phyloP scores from a whole-genome alignment of 2,797 vertebrate species.

The Pangasius sanitwongsei region DNA sequence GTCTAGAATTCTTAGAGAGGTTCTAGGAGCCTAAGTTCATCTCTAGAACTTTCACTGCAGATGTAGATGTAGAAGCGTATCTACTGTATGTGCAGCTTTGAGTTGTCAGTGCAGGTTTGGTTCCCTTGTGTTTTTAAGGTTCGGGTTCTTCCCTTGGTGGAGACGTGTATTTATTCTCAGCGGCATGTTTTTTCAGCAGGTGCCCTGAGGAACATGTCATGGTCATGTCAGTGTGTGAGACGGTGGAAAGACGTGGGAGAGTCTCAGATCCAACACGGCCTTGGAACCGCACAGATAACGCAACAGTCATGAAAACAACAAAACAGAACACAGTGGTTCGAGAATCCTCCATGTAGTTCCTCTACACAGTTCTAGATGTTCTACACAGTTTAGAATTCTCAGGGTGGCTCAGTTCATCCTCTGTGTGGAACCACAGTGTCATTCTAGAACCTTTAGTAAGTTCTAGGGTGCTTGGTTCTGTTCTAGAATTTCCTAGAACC shows the following conservation, averaged over 20 bases:
- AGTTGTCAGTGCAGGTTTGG: not conserved
- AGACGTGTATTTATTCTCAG: not conserved
- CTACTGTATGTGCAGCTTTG: not conserved
- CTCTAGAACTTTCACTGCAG: not conserved
- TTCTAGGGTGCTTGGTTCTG: not conserved
- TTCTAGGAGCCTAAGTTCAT: not conserved
- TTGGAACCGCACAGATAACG: conserved; percentile 7
- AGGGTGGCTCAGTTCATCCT: not conserved
- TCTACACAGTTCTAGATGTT: not conserved
- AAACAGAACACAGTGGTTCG: not conserved
- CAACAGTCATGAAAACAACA: not conserved
- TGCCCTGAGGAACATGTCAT: not conserved
- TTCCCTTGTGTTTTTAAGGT: not conserved
- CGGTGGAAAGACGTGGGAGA: not conserved
- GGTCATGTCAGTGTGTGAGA: conserved; percentile 25
- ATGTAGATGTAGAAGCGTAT: not conserved
- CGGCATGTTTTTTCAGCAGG: not conserved
- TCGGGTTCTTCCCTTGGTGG: not conserved
- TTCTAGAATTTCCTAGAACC: not conserved
- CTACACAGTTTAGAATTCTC: not conserved
- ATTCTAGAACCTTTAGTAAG: not conserved
- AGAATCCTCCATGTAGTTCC: not conserved
- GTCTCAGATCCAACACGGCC: not conserved
- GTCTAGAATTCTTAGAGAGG: not conserved
- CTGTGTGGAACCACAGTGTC: not conserved